Conservation (phyloP, 2,888 invertebrate genomes). For the Monopis laevigella region DNA sequence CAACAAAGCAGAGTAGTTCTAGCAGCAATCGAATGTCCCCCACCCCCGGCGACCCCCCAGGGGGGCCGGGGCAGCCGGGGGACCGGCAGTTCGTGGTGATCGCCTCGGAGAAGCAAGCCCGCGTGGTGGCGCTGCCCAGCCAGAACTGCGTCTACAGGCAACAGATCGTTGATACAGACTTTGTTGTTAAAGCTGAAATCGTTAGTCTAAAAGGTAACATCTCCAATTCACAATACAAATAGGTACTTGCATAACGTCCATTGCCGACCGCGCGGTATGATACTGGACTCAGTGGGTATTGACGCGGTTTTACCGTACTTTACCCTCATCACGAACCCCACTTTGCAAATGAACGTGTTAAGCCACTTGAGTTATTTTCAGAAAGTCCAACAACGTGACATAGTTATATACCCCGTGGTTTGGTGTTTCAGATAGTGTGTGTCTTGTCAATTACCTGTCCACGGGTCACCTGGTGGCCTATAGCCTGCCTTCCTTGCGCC, state of each 20-base stretch:
- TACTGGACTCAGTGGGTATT: no score
- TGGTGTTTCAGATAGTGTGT: slow-evolving; percentile 86
- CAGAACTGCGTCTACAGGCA: slow-evolving; percentile 94
- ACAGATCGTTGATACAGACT: slow-evolving; percentile 91
- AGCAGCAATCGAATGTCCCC: slow-evolving; percentile 81
- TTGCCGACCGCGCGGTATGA: no score
- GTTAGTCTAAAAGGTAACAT: slow-evolving; percentile 85
- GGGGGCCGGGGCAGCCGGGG: slow-evolving; percentile 70
- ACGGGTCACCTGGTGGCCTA: slow-evolving; percentile 94
- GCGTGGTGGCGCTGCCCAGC: slow-evolving; percentile 93
- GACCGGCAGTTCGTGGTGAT: slow-evolving; percentile 94
- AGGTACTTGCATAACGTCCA: no score
- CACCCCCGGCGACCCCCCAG: slow-evolving; percentile 64
- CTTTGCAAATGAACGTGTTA: no score
- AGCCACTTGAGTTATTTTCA: no score
- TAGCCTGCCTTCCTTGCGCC: slow-evolving; percentile 95
- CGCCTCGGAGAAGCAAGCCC: slow-evolving; percentile 94
- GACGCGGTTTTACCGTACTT: no score
- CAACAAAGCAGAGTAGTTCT: slow-evolving; percentile 69
- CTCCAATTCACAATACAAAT: not conserved
- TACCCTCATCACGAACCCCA: no score
- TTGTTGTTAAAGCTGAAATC: slow-evolving; percentile 94
- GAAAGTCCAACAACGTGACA: no score
- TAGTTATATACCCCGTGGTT: no score
- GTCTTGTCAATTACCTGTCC: slow-evolving; percentile 92